Evolutionary conservation across 64 coral and sea anemone species (phyloP).

Genomic region (Trachythela sp.): DNA sequence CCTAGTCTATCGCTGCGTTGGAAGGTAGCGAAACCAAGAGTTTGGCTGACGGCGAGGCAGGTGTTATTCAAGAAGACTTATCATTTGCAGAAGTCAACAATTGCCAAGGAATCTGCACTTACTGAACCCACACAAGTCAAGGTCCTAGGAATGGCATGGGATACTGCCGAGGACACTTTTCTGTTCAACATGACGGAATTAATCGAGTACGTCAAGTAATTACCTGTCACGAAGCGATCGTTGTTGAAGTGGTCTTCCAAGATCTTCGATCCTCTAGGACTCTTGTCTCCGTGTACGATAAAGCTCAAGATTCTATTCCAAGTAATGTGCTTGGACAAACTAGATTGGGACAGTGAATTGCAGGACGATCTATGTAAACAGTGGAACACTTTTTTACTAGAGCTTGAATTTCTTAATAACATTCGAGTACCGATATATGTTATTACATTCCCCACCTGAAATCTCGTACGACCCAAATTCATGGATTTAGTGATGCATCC

Average conservation of each 20-base stretch:
- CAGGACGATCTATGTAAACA: neutral
- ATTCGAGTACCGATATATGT: slow-evolving; percentile 22
- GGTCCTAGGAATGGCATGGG: slow-evolving; percentile 29
- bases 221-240: slow-evolving; percentile 28
- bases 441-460: slow-evolving; percentile 1
- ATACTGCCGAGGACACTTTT: slow-evolving; percentile 37
- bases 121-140: slow-evolving; percentile 9
- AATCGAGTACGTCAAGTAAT: neutral
- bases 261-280: slow-evolving; percentile 1
- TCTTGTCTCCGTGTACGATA: neutral
- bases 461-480: slow-evolving; percentile 20
- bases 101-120: neutral
- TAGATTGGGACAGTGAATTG: slow-evolving; percentile 45
- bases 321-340: slow-evolving; percentile 18
- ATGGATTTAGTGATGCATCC: slow-evolving; percentile 44
- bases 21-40: neutral
- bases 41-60: neutral
- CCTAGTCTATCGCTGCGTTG: neutral
- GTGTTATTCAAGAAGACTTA: slow-evolving; percentile 2
- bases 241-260: slow-evolving; percentile 7
- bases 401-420: neutral
- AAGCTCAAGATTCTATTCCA: slow-evolving; percentile 27
- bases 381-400: slow-evolving; percentile 2
- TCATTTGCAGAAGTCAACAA: slow-evolving; percentile 13
- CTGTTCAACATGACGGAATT: slow-evolving; percentile 16